Base-by-base conservation (phyloP, 2,888 invertebrate genomes). In the Drosophila conformis region DNA sequence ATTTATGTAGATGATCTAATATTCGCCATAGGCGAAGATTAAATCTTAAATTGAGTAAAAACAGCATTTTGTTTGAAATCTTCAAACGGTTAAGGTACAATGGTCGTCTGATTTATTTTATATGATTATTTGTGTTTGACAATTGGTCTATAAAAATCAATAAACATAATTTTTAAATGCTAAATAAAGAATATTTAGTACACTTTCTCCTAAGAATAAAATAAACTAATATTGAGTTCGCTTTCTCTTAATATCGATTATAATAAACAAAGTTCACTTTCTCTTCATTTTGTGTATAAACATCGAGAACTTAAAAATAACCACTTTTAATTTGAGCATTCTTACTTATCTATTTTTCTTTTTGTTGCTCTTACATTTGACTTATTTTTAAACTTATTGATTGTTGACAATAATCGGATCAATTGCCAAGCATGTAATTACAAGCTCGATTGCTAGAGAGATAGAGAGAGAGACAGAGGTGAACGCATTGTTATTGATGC, bases 401-500 rank as follows among this genome's bases (percentile, higher is more conserved):
- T 15, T 57, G 29, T 31, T 31, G 42, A 21, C 42, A 40, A 25
- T 42, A 31, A 57, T 42, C 40, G 57, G 31, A 57, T 42, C 31
- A 38, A 35, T 66, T 33, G n/a, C n/a, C 15, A 62, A 11, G n/a
- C 11, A 27, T 21, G 33, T 33, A 27, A 54, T 38, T 67, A 29
- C 21, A 11, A 25, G 18, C 21, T 18, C 49, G 38, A 48, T 33
- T 33, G 38, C 13, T 38, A 4, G 27, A n/a, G 15, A 11, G 1
- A 11, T 21, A 52, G 6, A 13, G n/a, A 6, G 21, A 13, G 42
- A 21, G 25, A 11, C 1, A 7, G 40, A 54, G 54, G 53, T 54
- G 29, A 54, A 49, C 58, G 51, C 6, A 57, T 57, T 60, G 49
- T 25, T 63, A 57, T 69, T 53, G 64, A 63, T 69, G 73, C 38